Conservation (phyloP, 2,797 vertebrate species). For the Tarsius wallacei region DNA sequence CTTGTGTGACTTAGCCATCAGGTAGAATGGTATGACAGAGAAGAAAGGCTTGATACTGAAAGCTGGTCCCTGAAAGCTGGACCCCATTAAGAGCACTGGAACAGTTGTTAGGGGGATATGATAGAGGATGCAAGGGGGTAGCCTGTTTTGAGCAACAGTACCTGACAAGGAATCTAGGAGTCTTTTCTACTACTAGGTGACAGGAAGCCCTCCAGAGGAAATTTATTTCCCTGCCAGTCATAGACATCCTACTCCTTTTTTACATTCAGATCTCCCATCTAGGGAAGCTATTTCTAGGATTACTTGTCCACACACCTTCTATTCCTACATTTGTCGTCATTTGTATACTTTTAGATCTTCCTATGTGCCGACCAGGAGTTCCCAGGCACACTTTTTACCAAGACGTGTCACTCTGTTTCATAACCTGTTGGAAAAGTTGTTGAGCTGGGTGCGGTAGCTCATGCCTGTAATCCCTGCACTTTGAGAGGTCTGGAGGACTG, state of each 20-base stretch:
- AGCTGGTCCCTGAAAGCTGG: neutral
- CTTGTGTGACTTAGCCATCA: neutral
- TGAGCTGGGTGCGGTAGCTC: too few relatives aligned
- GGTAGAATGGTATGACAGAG: neutral
- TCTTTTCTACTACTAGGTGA: neutral
- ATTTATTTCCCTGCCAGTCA: neutral
- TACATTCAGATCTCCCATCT: accelerated
- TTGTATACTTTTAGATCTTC: neutral
- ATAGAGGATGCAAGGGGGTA: neutral
- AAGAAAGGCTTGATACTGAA: neutral
- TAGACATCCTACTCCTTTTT: neutral
- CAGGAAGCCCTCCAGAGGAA: too few relatives aligned
- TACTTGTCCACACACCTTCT: neutral
- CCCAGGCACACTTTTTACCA: neutral
- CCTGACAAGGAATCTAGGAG: neutral
- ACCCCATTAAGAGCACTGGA: neutral
- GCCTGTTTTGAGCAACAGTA: neutral
- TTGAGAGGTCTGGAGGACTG: too few relatives aligned
- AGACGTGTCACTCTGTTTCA: neutral
- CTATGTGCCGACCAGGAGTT: neutral
- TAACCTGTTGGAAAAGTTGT: neutral
- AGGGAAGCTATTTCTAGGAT: neutral
- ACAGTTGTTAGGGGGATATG: neutral
- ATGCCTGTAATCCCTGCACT: too few relatives aligned
- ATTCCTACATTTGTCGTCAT: neutral